These are phyloP conservation scores for Pristionchus exspectatus DNA, from an alignment of 2,888 invertebrate species.

Conservation along the genomic window DNA sequence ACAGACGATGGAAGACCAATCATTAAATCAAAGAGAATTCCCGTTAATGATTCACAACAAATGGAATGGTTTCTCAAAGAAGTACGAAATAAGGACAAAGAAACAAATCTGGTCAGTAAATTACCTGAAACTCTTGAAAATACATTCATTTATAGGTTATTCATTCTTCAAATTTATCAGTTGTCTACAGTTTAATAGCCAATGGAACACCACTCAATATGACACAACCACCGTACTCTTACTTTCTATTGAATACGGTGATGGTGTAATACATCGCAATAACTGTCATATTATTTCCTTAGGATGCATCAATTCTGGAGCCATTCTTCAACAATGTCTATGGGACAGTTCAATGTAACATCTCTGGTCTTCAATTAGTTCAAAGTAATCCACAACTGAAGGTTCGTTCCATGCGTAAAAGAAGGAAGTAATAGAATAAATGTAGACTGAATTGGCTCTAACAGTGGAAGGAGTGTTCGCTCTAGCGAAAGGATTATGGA, in stretches of 20 bases:
- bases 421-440: not conserved
- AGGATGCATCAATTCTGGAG: slow-evolving; percentile 76
- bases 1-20: slow-evolving; percentile 37
- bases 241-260: slow-evolving; percentile 76
- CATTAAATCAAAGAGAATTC: slow-evolving; percentile 33
- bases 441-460: slow-evolving; percentile 72
- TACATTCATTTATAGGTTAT: slow-evolving; percentile 65
- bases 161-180: slow-evolving; percentile 75
- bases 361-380: slow-evolving; percentile 76
- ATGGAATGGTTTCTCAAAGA: slow-evolving; percentile 51
- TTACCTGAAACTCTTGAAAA: not conserved
- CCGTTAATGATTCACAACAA: slow-evolving; percentile 23
- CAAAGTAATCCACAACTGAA: slow-evolving; percentile 76
- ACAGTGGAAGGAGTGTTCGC: slow-evolving; percentile 73
- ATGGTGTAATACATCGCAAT: not conserved
- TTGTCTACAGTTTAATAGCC: slow-evolving; percentile 71
- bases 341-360: slow-evolving; percentile 72
- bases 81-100: slow-evolving; percentile 45
- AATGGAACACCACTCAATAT: slow-evolving; percentile 74
- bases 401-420: slow-evolving; percentile 57
- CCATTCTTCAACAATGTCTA: slow-evolving; percentile 75
- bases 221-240: slow-evolving; percentile 75
- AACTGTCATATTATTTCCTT: not conserved
- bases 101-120: slow-evolving; percentile 31
- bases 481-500: slow-evolving; percentile 41